A percentile compares a stretch with the other conserved stretches of the same genome.
Evolutionary conservation across 2,797 vertebrate species (phyloP).

Genomic region (Kryptolebias ocellatus): DNA sequence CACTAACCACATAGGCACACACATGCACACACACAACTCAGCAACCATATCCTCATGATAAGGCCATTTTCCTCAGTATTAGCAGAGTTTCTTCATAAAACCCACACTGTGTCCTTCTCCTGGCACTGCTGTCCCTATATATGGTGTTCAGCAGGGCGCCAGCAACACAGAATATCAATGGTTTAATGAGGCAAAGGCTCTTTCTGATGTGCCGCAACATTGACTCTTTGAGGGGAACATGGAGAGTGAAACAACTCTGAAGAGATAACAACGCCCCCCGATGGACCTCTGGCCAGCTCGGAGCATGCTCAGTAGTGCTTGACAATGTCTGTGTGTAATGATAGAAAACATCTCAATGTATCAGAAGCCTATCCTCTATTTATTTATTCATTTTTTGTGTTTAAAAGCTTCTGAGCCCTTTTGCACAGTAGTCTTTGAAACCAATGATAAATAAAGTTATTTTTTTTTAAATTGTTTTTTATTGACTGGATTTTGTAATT

Average conservation of each 20-base stretch:
- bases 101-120: constrained; percentile 74
- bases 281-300: constrained; percentile 66
- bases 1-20: constrained; percentile 50
- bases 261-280: constrained; percentile 78
- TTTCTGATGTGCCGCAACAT: constrained; percentile 82
- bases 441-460: constrained; percentile 47
- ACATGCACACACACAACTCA: constrained; percentile 37
- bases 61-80: constrained; percentile 66
- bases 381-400: constrained; percentile 11
- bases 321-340: constrained; percentile 64
- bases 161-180: constrained; percentile 81
- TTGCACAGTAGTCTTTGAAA: constrained; percentile 30
- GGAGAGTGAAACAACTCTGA: constrained; percentile 73
- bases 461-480: constrained; percentile 10
- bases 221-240: constrained; percentile 79
- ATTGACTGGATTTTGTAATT: constrained; percentile 47
- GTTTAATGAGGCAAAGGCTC: constrained; percentile 82
- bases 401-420: constrained; percentile 34
- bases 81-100: constrained; percentile 70
- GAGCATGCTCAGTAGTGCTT: constrained; percentile 71
- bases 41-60: constrained; percentile 59
- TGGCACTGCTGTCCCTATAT: constrained; percentile 70
- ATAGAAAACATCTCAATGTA: constrained; percentile 43
- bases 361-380: constrained; percentile 7
- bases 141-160: constrained; percentile 75